These are phyloP conservation scores for Actinia tenebrosa DNA, from an alignment of 64 coral and sea anemone species.

Conservation along the genomic window DNA sequence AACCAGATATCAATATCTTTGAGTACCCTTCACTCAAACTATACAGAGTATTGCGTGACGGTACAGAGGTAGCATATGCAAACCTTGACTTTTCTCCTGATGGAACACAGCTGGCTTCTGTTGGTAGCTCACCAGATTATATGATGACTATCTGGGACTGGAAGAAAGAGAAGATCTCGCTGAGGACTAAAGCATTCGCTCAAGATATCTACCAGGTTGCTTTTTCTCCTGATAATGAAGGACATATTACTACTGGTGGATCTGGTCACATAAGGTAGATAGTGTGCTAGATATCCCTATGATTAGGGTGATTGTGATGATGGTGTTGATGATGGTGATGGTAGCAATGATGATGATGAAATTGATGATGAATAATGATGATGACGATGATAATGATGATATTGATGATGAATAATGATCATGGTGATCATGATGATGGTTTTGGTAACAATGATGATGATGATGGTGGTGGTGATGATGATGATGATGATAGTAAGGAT, in stretches of 20 bases:
- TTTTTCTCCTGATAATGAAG: slow-evolving; percentile 95
- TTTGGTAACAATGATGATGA: too few species aligned
- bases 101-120: slow-evolving; percentile 86
- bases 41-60: slow-evolving; percentile 77
- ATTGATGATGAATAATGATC: neutral
- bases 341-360: neutral
- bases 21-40: slow-evolving; percentile 95
- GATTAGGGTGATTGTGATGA: neutral
- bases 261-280: slow-evolving; percentile 89
- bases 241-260: slow-evolving; percentile 88
- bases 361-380: neutral
- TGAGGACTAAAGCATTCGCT: slow-evolving; percentile 91
- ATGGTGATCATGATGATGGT: too few species aligned
- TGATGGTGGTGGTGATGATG: too few species aligned
- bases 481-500: too few species aligned
- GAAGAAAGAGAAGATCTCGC: slow-evolving; percentile 87
- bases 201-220: slow-evolving; percentile 95
- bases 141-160: slow-evolving; percentile 99
- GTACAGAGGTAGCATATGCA: slow-evolving; percentile 92
- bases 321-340: neutral
- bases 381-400: neutral
- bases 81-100: slow-evolving; percentile 91
- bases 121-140: slow-evolving; percentile 91
- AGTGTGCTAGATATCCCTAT: too few species aligned
- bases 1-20: slow-evolving; percentile 92